Base-by-base conservation (phyloP, 2,888 invertebrate genomes). In the Gnatocerus cornutus region DNA sequence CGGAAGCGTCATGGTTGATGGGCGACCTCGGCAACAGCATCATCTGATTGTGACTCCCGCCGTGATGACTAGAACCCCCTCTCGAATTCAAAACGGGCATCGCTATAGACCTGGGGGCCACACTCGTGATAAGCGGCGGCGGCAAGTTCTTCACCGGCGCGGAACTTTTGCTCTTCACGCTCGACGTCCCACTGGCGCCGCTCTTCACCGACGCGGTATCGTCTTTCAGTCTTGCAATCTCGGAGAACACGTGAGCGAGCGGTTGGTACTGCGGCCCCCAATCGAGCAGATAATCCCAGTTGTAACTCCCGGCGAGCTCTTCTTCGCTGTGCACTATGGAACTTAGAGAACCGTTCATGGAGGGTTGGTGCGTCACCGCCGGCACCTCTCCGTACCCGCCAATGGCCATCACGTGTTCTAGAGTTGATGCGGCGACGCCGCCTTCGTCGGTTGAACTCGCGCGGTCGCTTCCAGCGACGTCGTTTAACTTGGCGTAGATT, bases 251-350 rank as follows among this genome's bases (percentile, higher is more conserved):
- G 81, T 98, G 97, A 41, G 98, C 98, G 79, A 99, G 86, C 0
- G 98, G 98, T 84, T 98, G 98, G 82, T 98, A 99, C 83, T 98
- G 97, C 0, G 98, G 98, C 2, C 96, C 94, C 97, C 98, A 98
- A 84, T 98, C 97, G 13, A 98, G 88, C 56, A 98, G 87, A 83
- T 98, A 98, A 84, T 98, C 98, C 98, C 98, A 98, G 84, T 98
- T 98, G 82, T 98, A 98, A 80, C 97, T 97, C 33, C 98, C 98
- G 0, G 96, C 96, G 55, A 98, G 87, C 85, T 98, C 98, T 86
- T 98, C 98, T 85, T 98, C 97, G 81, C 96, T 97, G 85, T 98
- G 97, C 55, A 98, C 97, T 79, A 98, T 97, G 16, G 96, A 96
- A 85, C 95, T 96, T 39, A 96, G 86, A 0, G 95, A 95, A 46